Base-by-base conservation (phyloP, 2,888 invertebrate species). In the Synanthedon formicaeformis region DNA sequence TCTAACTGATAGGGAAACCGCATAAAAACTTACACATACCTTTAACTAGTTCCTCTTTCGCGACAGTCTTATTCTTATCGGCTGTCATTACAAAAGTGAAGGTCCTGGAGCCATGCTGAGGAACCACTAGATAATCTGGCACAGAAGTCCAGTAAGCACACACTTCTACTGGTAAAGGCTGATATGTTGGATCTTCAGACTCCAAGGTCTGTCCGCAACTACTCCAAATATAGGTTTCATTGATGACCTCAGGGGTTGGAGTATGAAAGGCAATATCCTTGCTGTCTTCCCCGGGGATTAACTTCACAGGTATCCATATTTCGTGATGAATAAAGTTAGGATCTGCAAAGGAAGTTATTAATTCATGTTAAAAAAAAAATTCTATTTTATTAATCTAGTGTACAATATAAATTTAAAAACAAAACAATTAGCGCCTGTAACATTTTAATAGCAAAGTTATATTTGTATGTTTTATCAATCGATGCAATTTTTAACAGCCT, bases 41-140 rank as follows among this genome's bases (percentile, higher is more conserved):
- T 81, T 79, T 77, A 41, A 79, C 59, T 34, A 86, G 59, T 56
- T 87, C 87, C 14, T 72, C 57, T 54, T 71, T 77, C 0, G 90
- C 90, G 0, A 89, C 72, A 1, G 77, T 81, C 52, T 76, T 78
- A 50, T 85, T 78, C 40, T 81, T 81, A 63, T 90, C 91, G 2
- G 80, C 87, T 0, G 89, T 87, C 80, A 90, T 86, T 1, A 86
- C 78, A 58, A 89, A 87, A 0, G 89, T 89, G 60, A 89, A 84
- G 0, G 84, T 77, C 50, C 78, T 74, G n/a, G 78, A 74, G 0
- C 83, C 81, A 54, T 80, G 81, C 51, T 82, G 86, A 0, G 88
- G 87, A 11, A 87, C 82, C 8, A 88, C 84, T 13, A 87, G 55
- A 52, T 86, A 81, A 51, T 82, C 84, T 1, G 88, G 87, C 8